Evolutionary conservation across 2,113 vertebrate species (phyloP), one percentile per base, ranked within the genome.

Genomic region (Chloroceryle aenea): DNA sequence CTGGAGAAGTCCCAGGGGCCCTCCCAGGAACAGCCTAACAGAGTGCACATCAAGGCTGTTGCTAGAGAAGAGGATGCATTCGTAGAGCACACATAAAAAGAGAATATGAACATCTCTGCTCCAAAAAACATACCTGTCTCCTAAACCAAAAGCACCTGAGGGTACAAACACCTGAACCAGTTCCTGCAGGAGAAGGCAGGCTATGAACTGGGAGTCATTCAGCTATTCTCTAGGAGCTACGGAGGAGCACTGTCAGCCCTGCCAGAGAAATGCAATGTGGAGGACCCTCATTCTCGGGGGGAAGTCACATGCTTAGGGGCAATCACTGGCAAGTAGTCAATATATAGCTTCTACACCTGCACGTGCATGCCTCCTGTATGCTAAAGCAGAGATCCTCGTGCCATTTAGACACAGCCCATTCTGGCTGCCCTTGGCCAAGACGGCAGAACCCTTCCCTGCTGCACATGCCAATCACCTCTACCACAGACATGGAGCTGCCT

Each of bases 381-480:
- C 30, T 15, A 72, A 36, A 22, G 26, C 40, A 61, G 76, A 59
- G 50, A 72, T 61, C 29, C 52, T 90, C 30, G n/a, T 3, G 16
- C 45, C 18, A 47, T 59, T 36, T 40, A 76, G 38, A 26, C 1
- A 38, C 7, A 32, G 36, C 27, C n/a, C 56, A 59, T 36, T 40
- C 34, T 29, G 30, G 18, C 27, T 27, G 38, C 17, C 34, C 73
- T 58, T 4, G 1, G 36, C 14, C 0, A 3, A 45, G 29, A 34
- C 1, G n/a, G 29, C 25, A 12, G 36, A 22, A 34, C 27, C 12
- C 32, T 4, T 68, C 42, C 61, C 17, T 38, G 21, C 61, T 58
- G 50, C 36, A 69, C 0, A 1, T 32, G 69, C 25, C 1, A 0
- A 29, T 26, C 2, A 0, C 43, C 69, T 32, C 68, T 20, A 32